Evolutionary conservation across 1,140 invertebrate genomes (phyloP).

Genomic region (Sipha flava): DNA sequence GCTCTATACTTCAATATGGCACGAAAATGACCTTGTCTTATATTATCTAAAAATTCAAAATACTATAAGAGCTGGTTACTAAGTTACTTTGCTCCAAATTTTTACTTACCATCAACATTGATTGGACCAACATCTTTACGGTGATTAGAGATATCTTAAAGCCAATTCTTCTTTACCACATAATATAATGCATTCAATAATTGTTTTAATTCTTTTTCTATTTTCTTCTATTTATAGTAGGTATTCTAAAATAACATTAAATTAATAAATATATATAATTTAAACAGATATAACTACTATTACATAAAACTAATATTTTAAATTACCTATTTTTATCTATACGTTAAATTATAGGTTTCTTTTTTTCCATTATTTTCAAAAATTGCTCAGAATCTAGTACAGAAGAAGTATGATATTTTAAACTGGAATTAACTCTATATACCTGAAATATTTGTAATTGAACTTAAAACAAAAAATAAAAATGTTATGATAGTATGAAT

Average conservation of each 20-base stretch:
- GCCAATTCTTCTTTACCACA: slow-evolving; percentile 32
- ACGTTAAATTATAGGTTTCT: background rate
- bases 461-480: background rate
- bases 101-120: background rate
- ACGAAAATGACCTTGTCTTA: background rate
- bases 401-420: background rate
- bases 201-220: background rate
- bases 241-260: background rate
- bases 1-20: background rate
- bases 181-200: slow-evolving; percentile 39
- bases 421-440: background rate
- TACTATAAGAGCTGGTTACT: background rate
- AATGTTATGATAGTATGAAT: no score
- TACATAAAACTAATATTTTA: background rate
- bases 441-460: background rate
- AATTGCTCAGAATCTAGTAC: background rate
- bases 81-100: background rate
- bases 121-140: background rate
- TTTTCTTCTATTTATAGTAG: background rate
- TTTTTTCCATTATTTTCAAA: background rate
- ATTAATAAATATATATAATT: background rate
- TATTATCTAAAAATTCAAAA: background rate
- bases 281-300: background rate
- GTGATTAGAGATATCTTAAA: no score
- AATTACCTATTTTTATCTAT: background rate